Evolutionary conservation across 2,113 vertebrate species (phyloP), one percentile per base, ranked within the genome.

Genomic region (Eolophus roseicapilla): DNA sequence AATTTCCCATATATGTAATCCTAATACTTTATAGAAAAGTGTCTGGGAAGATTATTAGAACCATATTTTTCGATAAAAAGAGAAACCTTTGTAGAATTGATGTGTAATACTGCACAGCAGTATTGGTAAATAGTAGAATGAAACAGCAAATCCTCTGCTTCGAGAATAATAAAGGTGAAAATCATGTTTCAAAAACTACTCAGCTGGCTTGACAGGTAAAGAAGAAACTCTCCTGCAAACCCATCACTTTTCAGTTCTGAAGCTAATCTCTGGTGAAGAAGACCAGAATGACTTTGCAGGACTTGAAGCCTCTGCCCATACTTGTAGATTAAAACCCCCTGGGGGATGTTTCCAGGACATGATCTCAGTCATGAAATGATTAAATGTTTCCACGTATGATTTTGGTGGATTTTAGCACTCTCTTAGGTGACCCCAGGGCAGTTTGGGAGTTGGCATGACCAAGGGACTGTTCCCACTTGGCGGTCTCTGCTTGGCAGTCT

Each of bases 131-230:
- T 23, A 93, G 73, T n/a, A 80, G 67, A 84, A 90, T 76, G 85
- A 90, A 92, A 73, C 28, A 73, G 86, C 69, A 95, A 79, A 92
- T 95, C 71, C 59, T 90, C 87, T 93, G 41, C 82, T 92, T 92
- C 49, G 27, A 79, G 57, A 62, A 85, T 70, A 93, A 75, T 52
- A 89, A 70, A 81, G 57, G 74, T 76, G 65, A 87, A 95, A 95
- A 93, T 76, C 46, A 37, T 82, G 81, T 82, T 85, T 91, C 73
- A 44, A 57, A 95, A 91, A 41, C 28, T 20, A 24, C 47, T 92
- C 35, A 6, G 23, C 83, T 81, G 43, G 71, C 68, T 77, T 91
- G 88, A 60, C 44, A 91, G 69, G 62, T 84, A 47, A 82, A 83
- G 50, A 83, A 76, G 37, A 74, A 74, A 46, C 49, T 75, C 60